Base-by-base conservation (phyloP, 2,113 vertebrate species). In the Pampusana beccarii region DNA sequence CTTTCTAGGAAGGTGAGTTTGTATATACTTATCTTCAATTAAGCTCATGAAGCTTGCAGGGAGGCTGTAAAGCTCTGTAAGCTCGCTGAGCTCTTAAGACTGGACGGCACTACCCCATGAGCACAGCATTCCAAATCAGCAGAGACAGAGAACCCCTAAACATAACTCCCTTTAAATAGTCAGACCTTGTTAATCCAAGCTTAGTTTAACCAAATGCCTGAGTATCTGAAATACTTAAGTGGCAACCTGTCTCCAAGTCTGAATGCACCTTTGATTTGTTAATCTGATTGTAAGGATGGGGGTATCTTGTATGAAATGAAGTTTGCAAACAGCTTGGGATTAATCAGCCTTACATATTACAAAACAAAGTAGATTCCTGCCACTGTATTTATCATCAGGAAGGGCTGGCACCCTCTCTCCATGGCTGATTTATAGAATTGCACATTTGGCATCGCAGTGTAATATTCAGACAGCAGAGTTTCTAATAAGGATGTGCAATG, bases 181-280 rank as follows among this genome's bases (percentile, higher is more conserved):
- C 89, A 96, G 87, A 95, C 94, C 96, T 95, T 97, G 94, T 96
- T 97, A 97, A 97, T 97, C 97, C 96, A 94, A 95, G 96, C 93
- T 97, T 96, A 96, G 81, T 96, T 96, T 96, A 95, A 91, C 77
- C 24, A 13, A 96, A 96, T 93, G 90, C 83, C 74, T 11, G 12
- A 93, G 88, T 94, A 93, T 95, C 87, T 95, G 94, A 96, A 97
- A 96, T 81, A 81, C 95, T 96, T 94, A 96, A 94, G 83, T 97
- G 93, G 91, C 74, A 96, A 96, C 79, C 82, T 91, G 94, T 91
- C 94, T 97, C 72, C 79, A 85, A 88, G 92, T 90, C 79, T 94
- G 77, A 97, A 93, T 92, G 80, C 78, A 94, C 83, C 75, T 97
- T 96, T 93, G 92, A 97, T 97, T 97, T 96, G 90, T 89, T 97